Percentiles rank a stretch among this genome's conserved stretches.
phyloP scores from a whole-genome alignment of 2,113 vertebrate genomes.

The Ammospiza nelsoni region DNA sequence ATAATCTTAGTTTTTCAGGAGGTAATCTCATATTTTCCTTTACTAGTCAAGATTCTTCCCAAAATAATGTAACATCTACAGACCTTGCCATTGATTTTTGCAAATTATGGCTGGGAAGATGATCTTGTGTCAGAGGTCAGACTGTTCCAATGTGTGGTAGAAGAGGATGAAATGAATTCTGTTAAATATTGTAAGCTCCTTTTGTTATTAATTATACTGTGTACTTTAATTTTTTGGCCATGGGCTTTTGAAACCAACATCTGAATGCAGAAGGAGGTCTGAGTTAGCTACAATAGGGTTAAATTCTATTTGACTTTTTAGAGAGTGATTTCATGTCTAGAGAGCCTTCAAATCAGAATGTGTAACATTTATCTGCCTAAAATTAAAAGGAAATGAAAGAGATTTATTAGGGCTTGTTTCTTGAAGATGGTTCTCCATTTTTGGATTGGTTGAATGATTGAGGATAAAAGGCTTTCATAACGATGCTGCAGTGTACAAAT shows the following conservation, averaged over 20 bases:
- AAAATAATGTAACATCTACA: background rate
- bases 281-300: constrained; percentile 6
- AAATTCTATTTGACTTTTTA: constrained; percentile 18
- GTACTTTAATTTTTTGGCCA: background rate
- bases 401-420: constrained; percentile 68
- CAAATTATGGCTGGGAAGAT: background rate
- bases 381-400: constrained; percentile 66
- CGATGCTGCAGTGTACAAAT: constrained; percentile 31
- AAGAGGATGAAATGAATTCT: background rate
- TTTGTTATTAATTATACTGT: background rate
- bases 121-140: background rate
- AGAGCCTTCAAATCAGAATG: constrained; percentile 23
- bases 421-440: constrained; percentile 34
- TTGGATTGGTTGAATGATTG: constrained; percentile 41
- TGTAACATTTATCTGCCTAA: constrained; percentile 60
- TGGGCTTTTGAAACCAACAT: background rate
- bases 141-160: background rate
- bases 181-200: background rate
- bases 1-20: background rate
- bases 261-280: background rate
- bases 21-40: background rate
- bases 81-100: background rate
- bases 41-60: background rate
- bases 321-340: constrained; percentile 32
- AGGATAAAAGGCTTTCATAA: constrained; percentile 61